phyloP scores from a whole-genome alignment of 37 sponge, comb jelly and placozoan genomes.

The Hormiphora californensis region DNA sequence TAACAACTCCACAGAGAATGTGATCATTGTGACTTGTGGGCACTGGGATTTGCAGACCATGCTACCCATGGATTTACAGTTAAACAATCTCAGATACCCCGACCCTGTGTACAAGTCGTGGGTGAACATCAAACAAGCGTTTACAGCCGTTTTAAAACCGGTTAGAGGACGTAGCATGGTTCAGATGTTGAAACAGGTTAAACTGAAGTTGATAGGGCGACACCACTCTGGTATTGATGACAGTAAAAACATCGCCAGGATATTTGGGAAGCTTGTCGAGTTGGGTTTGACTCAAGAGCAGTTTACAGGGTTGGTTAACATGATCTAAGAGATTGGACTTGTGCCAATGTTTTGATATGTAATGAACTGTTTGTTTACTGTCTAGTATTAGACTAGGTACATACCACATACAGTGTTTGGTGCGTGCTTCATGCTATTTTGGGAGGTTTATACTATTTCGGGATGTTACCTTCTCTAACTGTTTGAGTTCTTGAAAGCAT shows the following conservation, averaged over 20 bases:
- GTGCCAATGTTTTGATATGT: no score
- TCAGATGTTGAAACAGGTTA: neutral
- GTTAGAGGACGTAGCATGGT: neutral
- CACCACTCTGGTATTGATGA: constrained; percentile 53
- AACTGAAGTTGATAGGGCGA: neutral
- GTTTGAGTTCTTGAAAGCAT: no score
- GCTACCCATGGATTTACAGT: neutral
- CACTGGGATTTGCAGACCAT: constrained; percentile 27
- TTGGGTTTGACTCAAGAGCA: neutral
- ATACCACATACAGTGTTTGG: no score
- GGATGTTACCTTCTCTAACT: no score
- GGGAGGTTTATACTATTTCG: no score
- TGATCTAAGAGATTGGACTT: no score
- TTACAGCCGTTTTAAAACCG: neutral
- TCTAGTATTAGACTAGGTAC: no score
- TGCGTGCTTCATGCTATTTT: no score
- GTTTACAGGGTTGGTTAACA: neutral
- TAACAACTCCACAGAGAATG: neutral
- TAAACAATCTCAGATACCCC: neutral
- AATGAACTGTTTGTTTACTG: no score
- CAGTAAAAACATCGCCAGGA: constrained; percentile 20
- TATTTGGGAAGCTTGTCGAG: constrained; percentile 1
- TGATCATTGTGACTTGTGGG: constrained; percentile 41
- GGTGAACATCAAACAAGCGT: neutral
- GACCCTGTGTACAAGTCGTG: neutral